Conservation (phyloP, 2,113 vertebrate species). For the Planiliza haematocheilus region DNA sequence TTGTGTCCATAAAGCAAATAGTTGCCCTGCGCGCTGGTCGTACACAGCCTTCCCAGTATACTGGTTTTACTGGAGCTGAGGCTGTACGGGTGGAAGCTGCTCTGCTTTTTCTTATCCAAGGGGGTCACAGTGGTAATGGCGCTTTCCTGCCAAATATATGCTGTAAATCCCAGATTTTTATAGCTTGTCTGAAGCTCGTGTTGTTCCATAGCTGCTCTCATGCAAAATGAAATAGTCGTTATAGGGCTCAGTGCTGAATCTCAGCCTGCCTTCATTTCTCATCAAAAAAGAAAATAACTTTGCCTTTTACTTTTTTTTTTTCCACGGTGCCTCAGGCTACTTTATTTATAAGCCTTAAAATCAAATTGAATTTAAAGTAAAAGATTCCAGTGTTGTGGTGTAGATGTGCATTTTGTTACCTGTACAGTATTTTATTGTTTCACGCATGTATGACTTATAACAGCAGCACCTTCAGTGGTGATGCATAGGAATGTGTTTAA, state of each 20-base stretch:
- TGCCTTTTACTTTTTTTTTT: slow-evolving; percentile 4
- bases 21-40: slow-evolving; percentile 20
- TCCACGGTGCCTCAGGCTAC: slow-evolving; percentile 15
- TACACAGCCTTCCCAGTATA: slow-evolving; percentile 12
- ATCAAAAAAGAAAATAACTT: slow-evolving; percentile 52
- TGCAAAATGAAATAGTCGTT: slow-evolving; percentile 55
- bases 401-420: slow-evolving; percentile 16
- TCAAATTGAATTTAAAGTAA: slow-evolving; percentile 37
- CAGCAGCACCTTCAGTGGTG: too few species aligned
- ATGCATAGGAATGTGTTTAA: too few species aligned
- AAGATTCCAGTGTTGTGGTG: slow-evolving; percentile 31
- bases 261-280: slow-evolving; percentile 43
- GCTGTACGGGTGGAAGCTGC: slow-evolving; percentile 33
- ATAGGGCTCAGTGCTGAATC: slow-evolving; percentile 43
- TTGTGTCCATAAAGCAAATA: slow-evolving; percentile 33
- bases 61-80: slow-evolving; percentile 43
- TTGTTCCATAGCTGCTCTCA: slow-evolving; percentile 56
- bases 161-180: slow-evolving; percentile 76
- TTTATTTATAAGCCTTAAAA: slow-evolving; percentile 39
- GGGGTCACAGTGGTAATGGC: slow-evolving; percentile 76
- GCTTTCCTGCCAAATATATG: slow-evolving; percentile 79
- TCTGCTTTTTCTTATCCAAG: slow-evolving; percentile 57
- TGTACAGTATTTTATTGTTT: background rate
- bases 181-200: slow-evolving; percentile 54
- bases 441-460: too few species aligned